These are phyloP conservation scores for Procambarus clarkii DNA, from an alignment of 1,140 invertebrate genomes.

Conservation along the genomic window DNA sequence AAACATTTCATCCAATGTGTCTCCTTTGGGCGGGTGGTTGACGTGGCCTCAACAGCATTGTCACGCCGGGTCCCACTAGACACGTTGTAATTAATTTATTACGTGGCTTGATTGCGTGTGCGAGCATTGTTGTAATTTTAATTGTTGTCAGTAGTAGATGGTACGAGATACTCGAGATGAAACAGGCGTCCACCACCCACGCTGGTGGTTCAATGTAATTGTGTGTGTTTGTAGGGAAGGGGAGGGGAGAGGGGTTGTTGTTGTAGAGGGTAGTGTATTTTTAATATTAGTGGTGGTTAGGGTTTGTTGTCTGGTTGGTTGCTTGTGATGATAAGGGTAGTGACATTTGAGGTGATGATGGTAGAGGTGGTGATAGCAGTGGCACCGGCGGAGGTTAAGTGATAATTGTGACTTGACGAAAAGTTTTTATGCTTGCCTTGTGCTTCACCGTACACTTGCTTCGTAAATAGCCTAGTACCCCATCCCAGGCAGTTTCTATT, in stretches of 20 bases:
- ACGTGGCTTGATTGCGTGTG: neutral
- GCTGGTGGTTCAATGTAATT: too few relatives aligned
- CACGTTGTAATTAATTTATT: neutral
- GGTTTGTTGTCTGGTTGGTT: neutral
- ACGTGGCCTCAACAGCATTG: neutral
- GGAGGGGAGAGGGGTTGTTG: neutral
- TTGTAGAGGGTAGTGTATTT: neutral
- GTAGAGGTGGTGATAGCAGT: neutral
- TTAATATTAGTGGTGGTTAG: too few relatives aligned
- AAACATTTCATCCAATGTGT: neutral
- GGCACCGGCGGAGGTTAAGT: too few relatives aligned
- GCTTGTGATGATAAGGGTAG: neutral
- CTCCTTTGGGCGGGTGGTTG: neutral
- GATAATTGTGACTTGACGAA: neutral
- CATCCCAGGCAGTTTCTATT: too few relatives aligned
- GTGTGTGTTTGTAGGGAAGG: too few relatives aligned
- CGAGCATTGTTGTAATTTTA: neutral
- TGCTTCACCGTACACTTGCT: too few relatives aligned
- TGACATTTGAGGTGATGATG: neutral
- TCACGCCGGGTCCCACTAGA: neutral
- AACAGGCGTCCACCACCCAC: neutral
- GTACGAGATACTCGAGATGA: neutral
- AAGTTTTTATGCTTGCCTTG: too few relatives aligned
- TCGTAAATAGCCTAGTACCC: neutral
- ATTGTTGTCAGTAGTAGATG: neutral